Percentiles rank a stretch among this genome's conserved stretches.
These are phyloP conservation scores for Serripes groenlandicus DNA, from an alignment of 2,888 invertebrate genomes.

Conservation along the genomic window DNA sequence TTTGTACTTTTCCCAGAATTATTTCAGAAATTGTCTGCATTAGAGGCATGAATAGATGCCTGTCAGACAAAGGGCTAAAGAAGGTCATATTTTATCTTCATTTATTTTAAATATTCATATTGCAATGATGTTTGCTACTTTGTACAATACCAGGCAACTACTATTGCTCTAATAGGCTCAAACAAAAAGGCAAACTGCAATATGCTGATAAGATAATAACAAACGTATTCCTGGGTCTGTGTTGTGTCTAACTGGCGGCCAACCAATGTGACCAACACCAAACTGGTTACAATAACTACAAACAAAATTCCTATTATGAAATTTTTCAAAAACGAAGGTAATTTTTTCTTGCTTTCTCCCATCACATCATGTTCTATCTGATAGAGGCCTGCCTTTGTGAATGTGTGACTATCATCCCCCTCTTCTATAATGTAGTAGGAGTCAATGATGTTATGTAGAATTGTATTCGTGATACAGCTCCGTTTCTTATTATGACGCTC, in stretches of 20 bases:
- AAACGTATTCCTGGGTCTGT: conserved; percentile 60
- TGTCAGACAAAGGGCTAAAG: too few relatives aligned
- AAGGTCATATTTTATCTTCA: too few relatives aligned
- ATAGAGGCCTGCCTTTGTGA: conserved; percentile 55
- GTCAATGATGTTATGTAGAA: conserved; percentile 49
- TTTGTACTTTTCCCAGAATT: too few relatives aligned
- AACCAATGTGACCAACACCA: conserved; percentile 38
- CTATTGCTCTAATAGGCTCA: conserved; percentile 49
- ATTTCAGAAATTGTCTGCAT: too few relatives aligned
- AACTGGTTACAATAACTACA: conserved; percentile 30
- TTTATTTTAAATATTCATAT: too few relatives aligned
- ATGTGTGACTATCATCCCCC: conserved; percentile 52
- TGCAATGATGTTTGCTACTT: too few relatives aligned
- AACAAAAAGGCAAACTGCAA: conserved; percentile 39
- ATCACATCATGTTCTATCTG: conserved; percentile 60
- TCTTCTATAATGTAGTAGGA: conserved; percentile 43
- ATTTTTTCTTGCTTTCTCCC: conserved; percentile 37
- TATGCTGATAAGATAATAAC: conserved; percentile 45
- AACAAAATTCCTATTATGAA: conserved; percentile 21
- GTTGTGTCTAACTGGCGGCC: conserved; percentile 53
- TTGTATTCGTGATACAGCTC: conserved; percentile 9
- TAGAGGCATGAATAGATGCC: too few relatives aligned
- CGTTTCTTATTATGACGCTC: conserved; percentile 30
- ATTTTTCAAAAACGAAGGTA: conserved; percentile 43
- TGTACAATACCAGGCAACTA: conserved; percentile 29